Percentiles rank a stretch among this genome's conserved stretches.
Evolutionary conservation across 2,888 invertebrate species (phyloP).

Genomic region (Cosmia trapezina): DNA sequence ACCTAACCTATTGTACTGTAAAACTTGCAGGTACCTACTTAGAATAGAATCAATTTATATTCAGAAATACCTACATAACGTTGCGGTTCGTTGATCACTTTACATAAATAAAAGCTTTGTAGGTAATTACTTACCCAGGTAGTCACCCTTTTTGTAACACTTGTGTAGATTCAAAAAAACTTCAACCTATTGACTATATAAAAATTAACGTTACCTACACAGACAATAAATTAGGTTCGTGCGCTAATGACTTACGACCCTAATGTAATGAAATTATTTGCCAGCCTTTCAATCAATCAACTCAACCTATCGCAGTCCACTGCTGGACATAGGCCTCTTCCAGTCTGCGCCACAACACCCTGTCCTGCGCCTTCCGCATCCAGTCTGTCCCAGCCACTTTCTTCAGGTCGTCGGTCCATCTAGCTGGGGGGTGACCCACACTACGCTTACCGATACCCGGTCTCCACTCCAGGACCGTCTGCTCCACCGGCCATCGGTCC

Average conservation of each 20-base stretch:
- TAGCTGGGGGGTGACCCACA: too few relatives aligned
- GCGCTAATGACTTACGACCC: slow-evolving; percentile 15
- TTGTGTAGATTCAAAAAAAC: slow-evolving; percentile 3
- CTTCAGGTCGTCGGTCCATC: too few relatives aligned
- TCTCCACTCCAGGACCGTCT: too few relatives aligned
- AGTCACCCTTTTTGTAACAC: slow-evolving; percentile 11
- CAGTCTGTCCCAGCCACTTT: too few relatives aligned
- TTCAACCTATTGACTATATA: background rate
- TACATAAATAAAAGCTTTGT: slow-evolving; percentile 9
- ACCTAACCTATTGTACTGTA: slow-evolving; percentile 14
- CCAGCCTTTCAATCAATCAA: too few relatives aligned
- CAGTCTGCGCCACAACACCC: too few relatives aligned
- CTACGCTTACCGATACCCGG: too few relatives aligned
- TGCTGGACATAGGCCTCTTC: too few relatives aligned
- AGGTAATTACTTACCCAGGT: background rate
- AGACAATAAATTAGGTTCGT: slow-evolving; percentile 1
- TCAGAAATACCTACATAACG: slow-evolving; percentile 22
- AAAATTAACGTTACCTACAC: slow-evolving; percentile 1
- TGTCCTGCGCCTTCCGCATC: too few relatives aligned
- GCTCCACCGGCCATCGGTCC: too few relatives aligned
- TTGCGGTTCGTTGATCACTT: slow-evolving; percentile 21
- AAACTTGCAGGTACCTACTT: slow-evolving; percentile 19
- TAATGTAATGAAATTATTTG: slow-evolving; percentile 29
- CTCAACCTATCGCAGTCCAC: too few relatives aligned
- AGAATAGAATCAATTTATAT: slow-evolving; percentile 18